Evolutionary conservation across 2,113 vertebrate species (phyloP), one percentile per base, ranked within the genome.

Genomic region (Mohoua ochrocephala): DNA sequence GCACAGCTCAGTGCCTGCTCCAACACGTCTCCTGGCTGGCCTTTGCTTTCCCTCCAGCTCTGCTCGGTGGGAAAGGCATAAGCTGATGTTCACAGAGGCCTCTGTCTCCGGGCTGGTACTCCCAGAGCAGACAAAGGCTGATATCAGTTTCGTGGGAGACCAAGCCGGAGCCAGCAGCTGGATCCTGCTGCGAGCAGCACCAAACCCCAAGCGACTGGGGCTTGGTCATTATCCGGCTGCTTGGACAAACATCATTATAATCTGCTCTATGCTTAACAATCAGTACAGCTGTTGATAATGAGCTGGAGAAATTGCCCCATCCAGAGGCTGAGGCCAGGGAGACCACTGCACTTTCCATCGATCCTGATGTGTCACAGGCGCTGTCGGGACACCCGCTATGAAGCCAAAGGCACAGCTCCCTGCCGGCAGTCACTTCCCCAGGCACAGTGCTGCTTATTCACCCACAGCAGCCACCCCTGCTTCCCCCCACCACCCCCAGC

Each of bases 381-480:
- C 33, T 41, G 21, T 39, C 4, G 0, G 1, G 83, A 81, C 35
- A 61, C 30, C 14, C 0, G 0, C 11, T 23, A 4, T 5, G 53
- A 52, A 83, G 71, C 33, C 4, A 5, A 61, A 13, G 35, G 56
- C 39, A 37, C 47, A 35, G 82, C 33, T 88, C 75, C 33, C 33
- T 37, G 54, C 31, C 3, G 3, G 26, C 4, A 10, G 61, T 31
- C 9, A 1, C 65, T 23, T 56, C 44, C 57, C n/a, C 3, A 2
- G 57, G 50, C 41, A 50, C 2, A 1, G n/a, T 20, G n/a, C n/a
- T 28, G 30, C 26, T 52, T 56, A 42, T 21, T 69, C 41, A 33
- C 21, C 45, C 49, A n/a, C n/a, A 54, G 11, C 23, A 76, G 84
- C 57, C 4, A 1, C 19, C 44, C 6, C 0, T 60, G 59, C 31